phyloP scores from a whole-genome alignment of 1,140 invertebrate genomes.

The Ceratitis capitata region DNA sequence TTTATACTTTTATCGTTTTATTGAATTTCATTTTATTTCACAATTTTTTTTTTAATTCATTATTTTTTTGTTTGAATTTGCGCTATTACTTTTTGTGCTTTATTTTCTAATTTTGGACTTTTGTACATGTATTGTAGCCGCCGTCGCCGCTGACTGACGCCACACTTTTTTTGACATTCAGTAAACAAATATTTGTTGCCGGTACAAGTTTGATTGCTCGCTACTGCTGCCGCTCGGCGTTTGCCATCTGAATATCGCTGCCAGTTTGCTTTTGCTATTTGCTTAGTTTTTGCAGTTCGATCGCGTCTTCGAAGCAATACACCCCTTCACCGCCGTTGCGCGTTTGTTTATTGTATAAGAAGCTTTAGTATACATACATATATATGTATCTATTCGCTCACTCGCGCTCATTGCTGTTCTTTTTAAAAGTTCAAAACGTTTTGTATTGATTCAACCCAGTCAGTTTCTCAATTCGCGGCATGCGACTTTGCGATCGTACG shows the following conservation, averaged over 20 bases:
- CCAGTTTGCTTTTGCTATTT: neutral
- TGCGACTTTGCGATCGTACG: neutral
- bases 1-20: neutral
- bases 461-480: neutral
- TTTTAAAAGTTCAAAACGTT: neutral
- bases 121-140: neutral
- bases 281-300: neutral
- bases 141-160: neutral
- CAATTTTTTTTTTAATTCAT: neutral
- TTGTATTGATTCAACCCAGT: neutral
- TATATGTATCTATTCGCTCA: neutral
- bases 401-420: neutral
- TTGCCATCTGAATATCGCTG: neutral
- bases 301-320: neutral
- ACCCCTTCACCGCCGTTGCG: neutral
- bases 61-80: neutral
- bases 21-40: constrained; percentile 11
- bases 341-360: neutral
- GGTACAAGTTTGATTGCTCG: constrained; percentile 49
- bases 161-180: constrained; percentile 48
- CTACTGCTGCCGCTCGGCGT: neutral
- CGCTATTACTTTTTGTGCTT: constrained; percentile 2
- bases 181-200: constrained; percentile 65
- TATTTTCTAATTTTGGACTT: constrained; percentile 14
- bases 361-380: no score